A percentile compares a stretch with the other conserved stretches of the same genome.
Evolutionary conservation across 37 sponge, comb jelly and placozoan species (phyloP).

Genomic region (Haliclona indistincta): DNA sequence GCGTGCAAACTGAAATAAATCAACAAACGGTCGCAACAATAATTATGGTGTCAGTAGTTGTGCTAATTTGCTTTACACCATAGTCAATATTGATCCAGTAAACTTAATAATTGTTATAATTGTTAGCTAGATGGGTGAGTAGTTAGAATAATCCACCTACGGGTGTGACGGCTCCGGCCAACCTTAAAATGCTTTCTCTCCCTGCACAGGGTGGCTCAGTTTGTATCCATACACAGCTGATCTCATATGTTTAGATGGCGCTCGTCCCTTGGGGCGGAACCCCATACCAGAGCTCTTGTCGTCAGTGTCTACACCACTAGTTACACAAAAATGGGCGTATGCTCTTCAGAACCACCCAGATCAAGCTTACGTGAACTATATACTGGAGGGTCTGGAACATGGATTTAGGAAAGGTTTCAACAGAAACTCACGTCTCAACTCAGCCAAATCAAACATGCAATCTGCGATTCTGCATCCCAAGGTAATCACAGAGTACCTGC

Average conservation of each 20-base stretch:
- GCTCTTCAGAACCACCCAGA: constrained; percentile 24
- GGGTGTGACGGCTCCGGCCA: no score
- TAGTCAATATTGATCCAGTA: no score
- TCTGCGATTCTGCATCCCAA: neutral
- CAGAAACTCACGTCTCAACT: neutral
- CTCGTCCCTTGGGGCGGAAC: neutral
- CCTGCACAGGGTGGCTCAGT: neutral
- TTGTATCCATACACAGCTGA: constrained; percentile 20
- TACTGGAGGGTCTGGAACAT: constrained; percentile 1
- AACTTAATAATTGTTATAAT: no score
- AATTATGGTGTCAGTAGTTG: no score
- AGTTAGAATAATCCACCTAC: no score
- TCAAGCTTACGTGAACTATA: constrained; percentile 3
- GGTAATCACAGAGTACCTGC: constrained; percentile 1
- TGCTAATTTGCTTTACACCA: no score
- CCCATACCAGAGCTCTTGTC: neutral
- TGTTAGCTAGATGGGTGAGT: no score
- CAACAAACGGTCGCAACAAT: no score
- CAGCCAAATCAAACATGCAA: neutral
- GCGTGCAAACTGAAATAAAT: no score
- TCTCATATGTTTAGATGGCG: neutral
- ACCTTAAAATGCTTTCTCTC: no score
- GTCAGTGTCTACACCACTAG: constrained; percentile 10
- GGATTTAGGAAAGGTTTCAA: neutral
- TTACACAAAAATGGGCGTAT: constrained; percentile 3